Evolutionary conservation across 2,888 invertebrate genomes (phyloP).

Genomic region (Sericinus montela): DNA sequence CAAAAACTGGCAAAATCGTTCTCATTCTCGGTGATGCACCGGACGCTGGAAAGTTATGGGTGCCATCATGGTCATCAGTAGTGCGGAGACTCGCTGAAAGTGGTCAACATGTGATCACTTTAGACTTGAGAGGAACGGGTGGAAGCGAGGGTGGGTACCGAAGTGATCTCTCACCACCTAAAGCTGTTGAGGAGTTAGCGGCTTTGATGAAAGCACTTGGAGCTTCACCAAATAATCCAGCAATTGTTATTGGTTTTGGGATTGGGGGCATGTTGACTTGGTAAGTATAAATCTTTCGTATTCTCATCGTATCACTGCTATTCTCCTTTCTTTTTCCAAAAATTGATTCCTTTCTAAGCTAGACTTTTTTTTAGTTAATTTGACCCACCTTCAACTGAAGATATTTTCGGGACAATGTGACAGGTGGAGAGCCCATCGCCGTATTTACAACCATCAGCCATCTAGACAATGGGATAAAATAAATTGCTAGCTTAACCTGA

Average conservation of each 20-base stretch:
- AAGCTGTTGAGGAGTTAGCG: slow-evolving; percentile 56
- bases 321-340: too few relatives aligned
- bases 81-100: slow-evolving; percentile 50
- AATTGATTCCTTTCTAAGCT: too few relatives aligned
- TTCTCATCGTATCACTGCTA: too few relatives aligned
- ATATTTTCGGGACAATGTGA: too few relatives aligned
- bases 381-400: too few relatives aligned
- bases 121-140: slow-evolving; percentile 66
- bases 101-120: slow-evolving; percentile 56
- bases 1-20: slow-evolving; percentile 50
- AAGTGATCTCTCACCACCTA: slow-evolving; percentile 55
- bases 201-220: slow-evolving; percentile 55
- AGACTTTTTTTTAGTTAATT: too few relatives aligned
- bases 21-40: slow-evolving; percentile 67
- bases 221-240: slow-evolving; percentile 49
- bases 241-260: slow-evolving; percentile 63
- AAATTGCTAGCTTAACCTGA: too few relatives aligned
- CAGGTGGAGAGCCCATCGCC: too few relatives aligned
- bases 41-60: slow-evolving; percentile 54
- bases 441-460: too few relatives aligned
- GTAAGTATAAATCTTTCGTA: slow-evolving; percentile 48
- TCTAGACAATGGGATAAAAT: too few relatives aligned
- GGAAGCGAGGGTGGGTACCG: slow-evolving; percentile 62
- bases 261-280: slow-evolving; percentile 71
- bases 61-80: slow-evolving; percentile 53